A percentile compares a stretch with the other conserved stretches of the same genome.
Evolutionary conservation across 2,113 vertebrate species (phyloP).

Genomic region (Lycaon pictus): DNA sequence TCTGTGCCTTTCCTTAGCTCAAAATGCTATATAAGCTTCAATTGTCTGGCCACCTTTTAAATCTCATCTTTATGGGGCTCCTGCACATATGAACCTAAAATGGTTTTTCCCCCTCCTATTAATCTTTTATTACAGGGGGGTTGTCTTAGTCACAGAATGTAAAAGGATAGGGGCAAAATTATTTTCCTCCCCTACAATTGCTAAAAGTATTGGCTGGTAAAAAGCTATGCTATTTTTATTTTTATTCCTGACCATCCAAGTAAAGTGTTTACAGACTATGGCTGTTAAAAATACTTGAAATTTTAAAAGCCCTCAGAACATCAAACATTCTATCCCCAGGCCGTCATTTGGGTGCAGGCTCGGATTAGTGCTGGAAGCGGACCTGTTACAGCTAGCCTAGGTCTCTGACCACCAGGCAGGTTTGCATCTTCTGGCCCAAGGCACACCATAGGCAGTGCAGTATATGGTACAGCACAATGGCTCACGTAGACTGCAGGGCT

Average conservation of each 20-base stretch:
- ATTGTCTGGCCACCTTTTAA: background rate
- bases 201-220: background rate
- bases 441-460: background rate
- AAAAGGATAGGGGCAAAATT: background rate
- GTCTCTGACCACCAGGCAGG: background rate
- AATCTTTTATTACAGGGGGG: background rate
- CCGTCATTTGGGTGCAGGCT: background rate
- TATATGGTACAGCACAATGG: rapidly evolving
- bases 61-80: background rate
- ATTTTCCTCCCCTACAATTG: background rate
- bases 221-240: constrained; percentile 4
- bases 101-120: background rate
- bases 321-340: background rate
- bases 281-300: constrained; percentile 2
- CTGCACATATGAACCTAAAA: background rate
- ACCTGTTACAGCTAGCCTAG: too few species aligned
- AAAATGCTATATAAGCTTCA: background rate
- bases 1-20: background rate
- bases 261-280: background rate
- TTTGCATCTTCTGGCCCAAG: background rate
- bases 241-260: background rate
- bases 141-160: background rate
- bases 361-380: background rate
- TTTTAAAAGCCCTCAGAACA: background rate
- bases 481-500: background rate